Conservation (phyloP, 2,797 vertebrate species). For the Sitta carolinensis region DNA sequence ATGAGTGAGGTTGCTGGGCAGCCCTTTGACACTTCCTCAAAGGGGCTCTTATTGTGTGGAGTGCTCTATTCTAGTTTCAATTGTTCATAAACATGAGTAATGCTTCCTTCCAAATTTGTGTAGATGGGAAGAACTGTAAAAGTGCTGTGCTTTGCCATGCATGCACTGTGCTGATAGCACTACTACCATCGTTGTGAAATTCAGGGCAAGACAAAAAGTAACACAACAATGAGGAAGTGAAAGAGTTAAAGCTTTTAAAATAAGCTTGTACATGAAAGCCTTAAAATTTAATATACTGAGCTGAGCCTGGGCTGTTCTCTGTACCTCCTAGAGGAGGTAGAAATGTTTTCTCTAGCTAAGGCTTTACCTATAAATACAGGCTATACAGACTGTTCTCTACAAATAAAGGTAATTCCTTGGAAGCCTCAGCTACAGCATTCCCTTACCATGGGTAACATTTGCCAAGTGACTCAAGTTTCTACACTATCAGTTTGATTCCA, state of each 20-base stretch:
- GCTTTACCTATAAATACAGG: not conserved
- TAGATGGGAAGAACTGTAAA: not conserved
- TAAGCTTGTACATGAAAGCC: not conserved
- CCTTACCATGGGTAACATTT: not conserved
- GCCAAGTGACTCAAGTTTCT: not conserved
- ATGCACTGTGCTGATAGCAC: not conserved
- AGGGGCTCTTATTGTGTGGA: not conserved
- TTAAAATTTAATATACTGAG: not conserved
- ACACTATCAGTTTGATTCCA: not conserved
- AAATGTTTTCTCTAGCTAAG: not conserved
- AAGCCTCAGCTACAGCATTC: not conserved
- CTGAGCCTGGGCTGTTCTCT: too few relatives aligned
- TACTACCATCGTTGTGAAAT: not conserved
- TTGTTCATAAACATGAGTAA: conserved; percentile 9
- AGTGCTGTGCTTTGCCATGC: not conserved
- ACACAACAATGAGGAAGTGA: not conserved
- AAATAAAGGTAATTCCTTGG: not conserved
- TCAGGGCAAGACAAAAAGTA: not conserved
- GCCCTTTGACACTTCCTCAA: conserved; percentile 42
- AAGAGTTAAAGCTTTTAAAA: not conserved
- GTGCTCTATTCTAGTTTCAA: conserved; percentile 12
- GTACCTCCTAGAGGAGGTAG: not conserved
- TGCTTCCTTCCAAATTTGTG: conserved; percentile 20
- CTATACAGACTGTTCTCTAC: not conserved
- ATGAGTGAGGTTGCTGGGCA: not conserved